Evolutionary conservation across 92 coral and sea anemone species (phyloP).

Genomic region (Epizoanthus fatuus): DNA sequence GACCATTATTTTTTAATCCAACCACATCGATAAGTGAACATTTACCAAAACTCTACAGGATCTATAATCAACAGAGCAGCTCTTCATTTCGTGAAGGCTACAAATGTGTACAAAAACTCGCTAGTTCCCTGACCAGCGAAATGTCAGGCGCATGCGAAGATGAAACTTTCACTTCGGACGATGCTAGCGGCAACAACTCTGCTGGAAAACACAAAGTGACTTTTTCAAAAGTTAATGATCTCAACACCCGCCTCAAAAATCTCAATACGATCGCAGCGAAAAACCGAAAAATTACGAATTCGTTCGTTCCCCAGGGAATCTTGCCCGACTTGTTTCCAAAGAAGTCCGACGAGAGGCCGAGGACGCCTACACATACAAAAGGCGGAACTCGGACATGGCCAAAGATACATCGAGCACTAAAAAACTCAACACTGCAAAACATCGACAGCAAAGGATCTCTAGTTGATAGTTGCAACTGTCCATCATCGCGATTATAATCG

Average conservation of each 20-base stretch:
- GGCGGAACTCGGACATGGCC: slow-evolving; percentile 11
- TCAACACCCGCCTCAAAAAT: slow-evolving; percentile 67
- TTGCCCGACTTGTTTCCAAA: slow-evolving; percentile 26
- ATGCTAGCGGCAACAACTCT: slow-evolving; percentile 29
- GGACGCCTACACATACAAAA: neutral
- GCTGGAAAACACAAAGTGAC: slow-evolving; percentile 37
- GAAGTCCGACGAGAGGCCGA: slow-evolving; percentile 6
- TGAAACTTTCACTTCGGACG: neutral
- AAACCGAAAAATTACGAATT: neutral
- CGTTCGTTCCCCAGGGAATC: neutral
- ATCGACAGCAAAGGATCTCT: neutral
- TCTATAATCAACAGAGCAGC: slow-evolving; percentile 81
- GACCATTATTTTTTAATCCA: slow-evolving; percentile 55
- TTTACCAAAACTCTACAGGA: slow-evolving; percentile 58
- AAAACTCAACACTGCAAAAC: slow-evolving; percentile 9
- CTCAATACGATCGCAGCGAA: slow-evolving; percentile 27
- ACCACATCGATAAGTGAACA: slow-evolving; percentile 69
- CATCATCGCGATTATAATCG: no score
- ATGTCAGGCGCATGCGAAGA: slow-evolving; percentile 5
- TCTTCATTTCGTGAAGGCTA: slow-evolving; percentile 81
- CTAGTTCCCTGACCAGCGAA: slow-evolving; percentile 2
- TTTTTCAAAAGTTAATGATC: slow-evolving; percentile 73
- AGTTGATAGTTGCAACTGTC: neutral
- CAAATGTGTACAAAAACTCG: slow-evolving; percentile 45
- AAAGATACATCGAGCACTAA: slow-evolving; percentile 7